phyloP scores from a whole-genome alignment of 2,888 invertebrate species.

The Metellina segmentata region DNA sequence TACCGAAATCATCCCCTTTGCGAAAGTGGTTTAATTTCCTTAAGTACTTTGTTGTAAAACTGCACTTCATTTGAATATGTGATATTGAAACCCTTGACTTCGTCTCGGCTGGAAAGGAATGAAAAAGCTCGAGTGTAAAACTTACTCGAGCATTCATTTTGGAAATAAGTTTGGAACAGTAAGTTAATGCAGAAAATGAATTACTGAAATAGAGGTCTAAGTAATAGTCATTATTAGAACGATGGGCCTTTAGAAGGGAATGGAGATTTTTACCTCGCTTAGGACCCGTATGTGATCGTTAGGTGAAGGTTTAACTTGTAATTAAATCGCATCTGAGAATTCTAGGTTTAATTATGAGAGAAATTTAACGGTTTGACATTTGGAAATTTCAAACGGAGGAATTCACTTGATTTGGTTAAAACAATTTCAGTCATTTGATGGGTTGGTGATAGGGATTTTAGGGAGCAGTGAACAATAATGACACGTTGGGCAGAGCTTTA shows the following conservation, averaged over 20 bases:
- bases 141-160: background rate
- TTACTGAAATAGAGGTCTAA: background rate
- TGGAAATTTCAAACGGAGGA: too few species aligned
- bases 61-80: background rate
- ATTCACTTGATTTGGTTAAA: too few species aligned
- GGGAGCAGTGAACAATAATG: too few species aligned
- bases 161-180: background rate
- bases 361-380: background rate
- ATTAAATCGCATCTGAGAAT: background rate
- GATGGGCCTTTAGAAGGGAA: background rate
- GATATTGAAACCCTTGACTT: background rate
- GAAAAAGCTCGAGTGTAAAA: background rate
- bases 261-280: background rate
- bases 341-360: background rate
- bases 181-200: background rate
- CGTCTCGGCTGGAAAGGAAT: background rate
- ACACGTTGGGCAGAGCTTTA: too few species aligned
- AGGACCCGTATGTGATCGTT: background rate
- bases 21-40: constrained; percentile 24
- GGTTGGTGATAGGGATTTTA: too few species aligned
- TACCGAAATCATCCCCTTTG: background rate
- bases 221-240: background rate
- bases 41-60: constrained; percentile 36
- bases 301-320: background rate
- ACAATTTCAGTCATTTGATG: too few species aligned